These are phyloP conservation scores for Sebastes cheni DNA, from an alignment of 2,797 vertebrate species.

Conservation along the genomic window DNA sequence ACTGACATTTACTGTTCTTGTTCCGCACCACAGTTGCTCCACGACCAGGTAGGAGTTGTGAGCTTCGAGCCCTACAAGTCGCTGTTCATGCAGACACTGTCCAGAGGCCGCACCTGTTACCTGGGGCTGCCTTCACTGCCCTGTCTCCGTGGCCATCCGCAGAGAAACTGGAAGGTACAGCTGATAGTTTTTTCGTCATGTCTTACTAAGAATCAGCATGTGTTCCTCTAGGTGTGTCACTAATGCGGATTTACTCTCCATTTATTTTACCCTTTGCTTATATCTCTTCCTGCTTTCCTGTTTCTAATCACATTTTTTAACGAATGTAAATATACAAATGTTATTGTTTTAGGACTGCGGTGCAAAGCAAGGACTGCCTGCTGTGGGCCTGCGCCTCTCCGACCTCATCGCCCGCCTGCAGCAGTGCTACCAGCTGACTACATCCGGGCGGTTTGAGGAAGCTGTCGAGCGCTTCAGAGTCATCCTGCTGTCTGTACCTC, in stretches of 20 bases:
- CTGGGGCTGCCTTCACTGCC: conserved; percentile 92
- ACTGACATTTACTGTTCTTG: neutral
- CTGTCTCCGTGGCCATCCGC: conserved; percentile 89
- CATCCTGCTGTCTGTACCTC: conserved; percentile 92
- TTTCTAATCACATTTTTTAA: neutral
- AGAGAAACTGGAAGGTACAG: conserved; percentile 91
- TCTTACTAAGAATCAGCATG: neutral
- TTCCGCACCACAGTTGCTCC: conserved; percentile 85
- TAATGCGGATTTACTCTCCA: neutral
- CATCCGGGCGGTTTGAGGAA: conserved; percentile 94
- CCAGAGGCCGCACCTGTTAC: conserved; percentile 89
- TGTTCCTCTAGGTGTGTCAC: neutral
- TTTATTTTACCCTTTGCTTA: neutral
- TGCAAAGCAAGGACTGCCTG: conserved; percentile 89
- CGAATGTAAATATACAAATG: neutral
- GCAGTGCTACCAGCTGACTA: conserved; percentile 97
- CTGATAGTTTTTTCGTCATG: neutral
- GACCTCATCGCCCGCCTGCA: conserved; percentile 95
- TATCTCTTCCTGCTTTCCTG: neutral
- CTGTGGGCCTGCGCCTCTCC: conserved; percentile 91
- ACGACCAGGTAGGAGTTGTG: conserved; percentile 96
- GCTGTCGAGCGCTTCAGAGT: conserved; percentile 93
- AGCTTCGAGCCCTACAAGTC: conserved; percentile 91
- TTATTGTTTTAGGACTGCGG: conserved; percentile 82
- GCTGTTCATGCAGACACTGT: conserved; percentile 93